Base-by-base conservation (phyloP, 1,140 invertebrate species). In the Eupristina koningsbergeri region DNA sequence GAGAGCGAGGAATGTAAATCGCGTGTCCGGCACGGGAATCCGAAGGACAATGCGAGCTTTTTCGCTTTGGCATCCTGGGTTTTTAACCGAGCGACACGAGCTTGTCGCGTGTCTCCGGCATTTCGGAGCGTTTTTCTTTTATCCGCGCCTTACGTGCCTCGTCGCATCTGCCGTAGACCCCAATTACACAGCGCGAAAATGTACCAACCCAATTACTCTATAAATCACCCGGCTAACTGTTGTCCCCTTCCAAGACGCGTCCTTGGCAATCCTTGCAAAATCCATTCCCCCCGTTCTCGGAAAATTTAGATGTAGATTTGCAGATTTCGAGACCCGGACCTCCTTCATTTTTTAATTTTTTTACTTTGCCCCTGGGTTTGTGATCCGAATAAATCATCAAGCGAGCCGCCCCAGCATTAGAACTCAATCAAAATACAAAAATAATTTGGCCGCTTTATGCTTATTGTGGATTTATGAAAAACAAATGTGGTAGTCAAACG, bases 401-500 rank as follows among this genome's bases (percentile, higher is more conserved):
- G 1, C 22, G 15, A 39, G 67, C 36, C 0, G 2, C n/a, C n/a
- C n/a, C n/a, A n/a, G n/a, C n/a, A n/a, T n/a, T n/a, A n/a, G n/a
- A n/a, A n/a, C n/a, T n/a, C n/a, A n/a, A n/a, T n/a, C n/a, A n/a
- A n/a, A n/a, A n/a, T n/a, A n/a, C n/a, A n/a, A n/a, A n/a, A n/a
- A n/a, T n/a, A n/a, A n/a, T n/a, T n/a, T n/a, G n/a, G n/a, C n/a
- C n/a, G n/a, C n/a, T n/a, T n/a, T n/a, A n/a, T n/a, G 67, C 41
- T 71, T 71, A 69, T 71, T 22, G 39, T 26, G 19, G 39, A 41
- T 71, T 41, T n/a, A 41, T 41, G 67, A n/a, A 71, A 71, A 71
- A 71, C 41, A 36, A 39, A 39, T 41, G 26, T 41, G 17, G 36
- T 36, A 11, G 29, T 64, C 31, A 3, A 34, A n/a, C 7, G 26